A percentile compares a stretch with the other conserved stretches of the same genome.
These are phyloP conservation scores for Cecropterus lyciades DNA, from an alignment of 1,140 invertebrate species.

Conservation along the genomic window DNA sequence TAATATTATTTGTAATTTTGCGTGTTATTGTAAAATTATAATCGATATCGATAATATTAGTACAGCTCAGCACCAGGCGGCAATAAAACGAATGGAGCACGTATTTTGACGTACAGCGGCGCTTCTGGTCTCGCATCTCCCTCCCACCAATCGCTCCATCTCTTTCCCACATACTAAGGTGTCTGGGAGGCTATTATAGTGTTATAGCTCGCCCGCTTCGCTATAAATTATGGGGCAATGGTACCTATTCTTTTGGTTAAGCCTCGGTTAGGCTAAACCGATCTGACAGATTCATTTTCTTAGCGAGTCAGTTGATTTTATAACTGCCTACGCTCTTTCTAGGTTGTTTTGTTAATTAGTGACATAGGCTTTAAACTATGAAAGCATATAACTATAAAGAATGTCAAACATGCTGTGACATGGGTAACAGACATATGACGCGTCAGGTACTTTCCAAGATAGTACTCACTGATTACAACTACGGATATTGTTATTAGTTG, in stretches of 20 bases:
- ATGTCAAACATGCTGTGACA: no score
- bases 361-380: not conserved
- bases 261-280: conserved; percentile 61
- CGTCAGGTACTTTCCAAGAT: no score
- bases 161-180: conserved; percentile 60
- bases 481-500: no score
- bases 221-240: conserved; percentile 80
- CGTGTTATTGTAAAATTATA: not conserved
- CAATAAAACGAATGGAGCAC: conserved; percentile 83
- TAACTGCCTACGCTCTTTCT: conserved; percentile 24
- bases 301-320: conserved; percentile 43
- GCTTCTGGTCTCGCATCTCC: conserved; percentile 75
- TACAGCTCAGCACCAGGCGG: conserved; percentile 43
- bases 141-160: conserved; percentile 57
- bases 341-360: conserved; percentile 17
- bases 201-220: conserved; percentile 65
- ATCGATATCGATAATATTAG: conserved; percentile 61
- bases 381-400: no score
- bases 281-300: conserved; percentile 71
- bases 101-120: conserved; percentile 83
- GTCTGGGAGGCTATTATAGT: conserved; percentile 77
- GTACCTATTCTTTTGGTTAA: conserved; percentile 74
- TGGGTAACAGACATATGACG: no score
- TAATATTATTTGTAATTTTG: no score
- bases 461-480: no score